Conservation (phyloP, 1,140 invertebrate genomes). For the Zelostemma sp. region DNA sequence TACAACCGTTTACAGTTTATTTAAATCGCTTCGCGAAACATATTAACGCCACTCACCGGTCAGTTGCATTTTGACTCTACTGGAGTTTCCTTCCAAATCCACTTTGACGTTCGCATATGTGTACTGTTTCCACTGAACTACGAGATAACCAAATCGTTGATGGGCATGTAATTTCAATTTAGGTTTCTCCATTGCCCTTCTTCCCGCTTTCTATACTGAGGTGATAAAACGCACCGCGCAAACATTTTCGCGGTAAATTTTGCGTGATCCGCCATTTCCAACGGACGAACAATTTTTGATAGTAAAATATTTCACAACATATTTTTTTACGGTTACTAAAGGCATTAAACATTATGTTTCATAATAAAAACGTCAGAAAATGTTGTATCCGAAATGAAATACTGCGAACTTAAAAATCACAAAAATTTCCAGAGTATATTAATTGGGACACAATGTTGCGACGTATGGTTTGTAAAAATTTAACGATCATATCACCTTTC, state of each 20-base stretch:
- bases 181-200: background rate
- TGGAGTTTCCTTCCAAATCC: conserved; percentile 36
- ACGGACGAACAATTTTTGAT: no score
- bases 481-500: conserved; percentile 14
- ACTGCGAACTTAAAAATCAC: no score
- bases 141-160: conserved; percentile 32
- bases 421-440: no score
- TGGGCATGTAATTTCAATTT: conserved; percentile 34
- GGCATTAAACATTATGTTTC: no score
- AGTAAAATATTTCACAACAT: no score
- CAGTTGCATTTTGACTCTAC: conserved; percentile 39
- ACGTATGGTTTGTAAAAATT: conserved; percentile 21
- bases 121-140: conserved; percentile 16
- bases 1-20: conserved; percentile 59
- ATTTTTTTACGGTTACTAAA: no score
- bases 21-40: conserved; percentile 66
- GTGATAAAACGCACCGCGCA: no score
- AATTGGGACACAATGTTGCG: background rate
- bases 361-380: no score
- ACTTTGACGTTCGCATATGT: conserved; percentile 40
- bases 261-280: no score
- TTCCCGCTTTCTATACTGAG: no score
- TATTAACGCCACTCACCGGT: conserved; percentile 63
- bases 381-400: no score
- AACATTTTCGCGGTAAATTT: no score